phyloP scores from a whole-genome alignment of 2,113 vertebrate species.

The Entelurus aequoreus region DNA sequence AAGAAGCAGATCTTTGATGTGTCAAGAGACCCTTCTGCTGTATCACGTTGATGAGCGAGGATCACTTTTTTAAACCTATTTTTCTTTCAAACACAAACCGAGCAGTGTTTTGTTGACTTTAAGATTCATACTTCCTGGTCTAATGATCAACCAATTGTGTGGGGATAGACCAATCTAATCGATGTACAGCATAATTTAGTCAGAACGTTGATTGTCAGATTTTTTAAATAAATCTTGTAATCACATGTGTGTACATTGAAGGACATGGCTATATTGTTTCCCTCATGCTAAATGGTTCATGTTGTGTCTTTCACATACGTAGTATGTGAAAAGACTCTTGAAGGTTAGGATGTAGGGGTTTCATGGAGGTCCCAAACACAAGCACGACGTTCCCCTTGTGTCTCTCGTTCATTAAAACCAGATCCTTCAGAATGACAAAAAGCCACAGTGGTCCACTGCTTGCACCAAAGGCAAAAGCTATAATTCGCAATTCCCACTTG shows the following conservation, averaged over 20 bases:
- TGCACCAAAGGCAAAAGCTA: slow-evolving; percentile 47
- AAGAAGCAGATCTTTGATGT: slow-evolving; percentile 4
- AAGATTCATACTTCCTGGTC: background rate
- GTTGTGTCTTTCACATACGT: background rate
- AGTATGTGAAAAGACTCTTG: no score
- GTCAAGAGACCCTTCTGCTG: background rate
- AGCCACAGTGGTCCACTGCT: slow-evolving; percentile 31
- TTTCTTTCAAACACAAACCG: background rate
- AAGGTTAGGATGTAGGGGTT: slow-evolving; percentile 32
- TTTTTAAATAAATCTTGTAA: background rate
- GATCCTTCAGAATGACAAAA: slow-evolving; percentile 53
- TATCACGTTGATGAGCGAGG: background rate
- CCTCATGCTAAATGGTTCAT: background rate
- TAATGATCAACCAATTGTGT: background rate
- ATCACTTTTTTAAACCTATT: background rate
- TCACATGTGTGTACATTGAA: background rate
- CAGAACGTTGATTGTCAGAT: background rate
- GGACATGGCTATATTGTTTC: no score
- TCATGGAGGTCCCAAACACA: slow-evolving; percentile 43
- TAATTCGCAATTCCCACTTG: slow-evolving; percentile 51
- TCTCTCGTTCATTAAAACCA: slow-evolving; percentile 61
- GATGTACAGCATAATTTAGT: background rate
- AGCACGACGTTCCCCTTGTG: slow-evolving; percentile 51
- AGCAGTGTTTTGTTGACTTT: background rate
- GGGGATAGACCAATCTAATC: background rate